phyloP scores from a whole-genome alignment of 2,797 vertebrate species.

The Halcyon leucocephala region DNA sequence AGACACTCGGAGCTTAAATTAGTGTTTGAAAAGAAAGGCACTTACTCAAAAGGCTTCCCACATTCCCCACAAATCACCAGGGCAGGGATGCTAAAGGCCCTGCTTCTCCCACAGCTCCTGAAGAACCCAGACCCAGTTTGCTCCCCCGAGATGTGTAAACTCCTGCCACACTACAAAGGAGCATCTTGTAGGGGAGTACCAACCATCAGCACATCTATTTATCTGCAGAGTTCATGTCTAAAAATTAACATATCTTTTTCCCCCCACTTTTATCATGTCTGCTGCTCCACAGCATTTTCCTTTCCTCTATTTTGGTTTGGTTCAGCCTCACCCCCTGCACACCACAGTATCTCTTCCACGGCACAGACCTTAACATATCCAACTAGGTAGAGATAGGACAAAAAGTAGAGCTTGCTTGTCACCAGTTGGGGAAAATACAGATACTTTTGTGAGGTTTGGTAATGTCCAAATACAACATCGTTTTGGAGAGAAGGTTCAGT shows the following conservation, averaged over 20 bases:
- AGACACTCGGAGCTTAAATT: fast-evolving
- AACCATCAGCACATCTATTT: fast-evolving
- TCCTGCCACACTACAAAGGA: background rate
- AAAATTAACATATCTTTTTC: background rate
- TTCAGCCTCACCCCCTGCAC: background rate
- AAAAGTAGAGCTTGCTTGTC: background rate
- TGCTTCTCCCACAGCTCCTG: background rate
- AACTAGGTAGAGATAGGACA: background rate
- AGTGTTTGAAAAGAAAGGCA: background rate
- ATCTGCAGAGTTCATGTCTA: fast-evolving
- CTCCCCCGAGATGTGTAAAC: background rate
- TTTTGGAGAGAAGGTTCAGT: background rate
- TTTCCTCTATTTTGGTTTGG: too few relatives aligned
- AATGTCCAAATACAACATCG: background rate
- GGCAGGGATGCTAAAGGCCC: background rate
- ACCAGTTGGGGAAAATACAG: fast-evolving
- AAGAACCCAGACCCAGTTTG: background rate
- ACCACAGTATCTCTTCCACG: background rate
- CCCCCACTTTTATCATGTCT: background rate
- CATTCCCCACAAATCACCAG: fast-evolving
- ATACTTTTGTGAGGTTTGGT: background rate
- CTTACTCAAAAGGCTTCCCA: background rate
- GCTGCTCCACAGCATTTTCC: background rate
- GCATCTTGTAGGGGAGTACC: fast-evolving
- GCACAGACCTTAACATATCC: background rate